Evolutionary conservation across 2,888 invertebrate genomes (phyloP).

Genomic region (Ectemnius lituratus): DNA sequence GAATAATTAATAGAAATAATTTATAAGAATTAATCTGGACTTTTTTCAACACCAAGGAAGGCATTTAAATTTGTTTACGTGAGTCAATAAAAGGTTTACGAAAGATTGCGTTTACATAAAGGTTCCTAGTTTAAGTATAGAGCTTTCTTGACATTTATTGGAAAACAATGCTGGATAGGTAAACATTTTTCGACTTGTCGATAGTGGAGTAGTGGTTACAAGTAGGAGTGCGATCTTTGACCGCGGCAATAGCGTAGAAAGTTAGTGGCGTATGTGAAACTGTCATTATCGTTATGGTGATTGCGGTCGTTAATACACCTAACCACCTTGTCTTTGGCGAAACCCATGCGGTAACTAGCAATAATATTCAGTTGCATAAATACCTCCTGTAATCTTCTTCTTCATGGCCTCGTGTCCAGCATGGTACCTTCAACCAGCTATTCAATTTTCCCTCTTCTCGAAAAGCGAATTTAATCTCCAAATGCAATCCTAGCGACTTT

Average conservation of each 20-base stretch:
- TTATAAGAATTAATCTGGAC: too few relatives aligned
- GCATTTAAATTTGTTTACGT: too few relatives aligned
- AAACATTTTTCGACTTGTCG: neutral
- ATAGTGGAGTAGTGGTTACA: too few relatives aligned
- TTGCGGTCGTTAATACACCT: slow-evolving; percentile 15
- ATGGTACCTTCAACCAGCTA: too few relatives aligned
- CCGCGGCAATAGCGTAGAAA: slow-evolving; percentile 20
- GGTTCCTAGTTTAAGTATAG: neutral
- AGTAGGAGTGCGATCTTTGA: neutral
- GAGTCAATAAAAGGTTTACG: too few relatives aligned
- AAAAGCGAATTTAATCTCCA: too few relatives aligned
- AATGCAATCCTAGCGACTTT: too few relatives aligned
- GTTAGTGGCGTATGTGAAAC: slow-evolving; percentile 7
- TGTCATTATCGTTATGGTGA: slow-evolving; percentile 26
- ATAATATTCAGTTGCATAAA: slow-evolving; percentile 35
- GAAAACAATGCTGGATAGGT: too few relatives aligned
- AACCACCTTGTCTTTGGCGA: slow-evolving; percentile 20
- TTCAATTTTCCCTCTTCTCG: too few relatives aligned
- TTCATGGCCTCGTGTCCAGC: neutral
- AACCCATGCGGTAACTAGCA: slow-evolving; percentile 14
- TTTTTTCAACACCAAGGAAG: too few relatives aligned
- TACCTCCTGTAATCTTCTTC: slow-evolving; percentile 11
- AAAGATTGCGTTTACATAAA: too few relatives aligned
- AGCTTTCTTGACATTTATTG: neutral
- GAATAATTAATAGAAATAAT: too few relatives aligned